Evolutionary conservation across 2,797 vertebrate genomes (phyloP).

Genomic region (Picus viridis): DNA sequence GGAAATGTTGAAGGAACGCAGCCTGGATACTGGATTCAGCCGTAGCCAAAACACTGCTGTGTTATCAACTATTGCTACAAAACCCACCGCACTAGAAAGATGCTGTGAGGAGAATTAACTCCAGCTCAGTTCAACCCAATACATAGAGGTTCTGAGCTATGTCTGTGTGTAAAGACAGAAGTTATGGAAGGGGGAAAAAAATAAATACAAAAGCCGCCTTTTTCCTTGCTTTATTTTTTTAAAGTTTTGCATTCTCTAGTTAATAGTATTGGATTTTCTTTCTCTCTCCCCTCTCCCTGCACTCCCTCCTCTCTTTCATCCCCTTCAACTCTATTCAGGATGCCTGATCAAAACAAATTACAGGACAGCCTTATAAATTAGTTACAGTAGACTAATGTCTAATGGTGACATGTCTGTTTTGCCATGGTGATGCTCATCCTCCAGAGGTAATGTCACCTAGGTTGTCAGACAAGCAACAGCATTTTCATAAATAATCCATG

Average conservation of each 20-base stretch:
- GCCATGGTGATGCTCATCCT: constrained; percentile 76
- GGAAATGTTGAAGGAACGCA: too few species aligned
- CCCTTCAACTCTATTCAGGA: constrained; percentile 57
- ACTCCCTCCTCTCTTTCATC: constrained; percentile 55
- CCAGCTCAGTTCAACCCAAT: too few species aligned
- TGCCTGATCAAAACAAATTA: constrained; percentile 78
- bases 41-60: too few species aligned
- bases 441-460: constrained; percentile 76
- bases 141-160: neutral
- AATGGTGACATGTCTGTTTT: constrained; percentile 76
- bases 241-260: constrained; percentile 24
- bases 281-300: neutral
- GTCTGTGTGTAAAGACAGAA: neutral
- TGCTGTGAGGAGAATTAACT: too few species aligned
- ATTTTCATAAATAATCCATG: constrained; percentile 79
- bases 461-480: constrained; percentile 75
- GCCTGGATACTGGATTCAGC: too few species aligned
- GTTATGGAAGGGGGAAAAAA: neutral
- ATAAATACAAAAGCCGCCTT: neutral
- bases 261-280: constrained; percentile 44
- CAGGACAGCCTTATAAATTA: constrained; percentile 78
- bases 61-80: too few species aligned
- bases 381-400: constrained; percentile 75
- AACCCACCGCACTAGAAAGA: too few species aligned
- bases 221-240: constrained; percentile 20